phyloP scores from a whole-genome alignment of 2,113 vertebrate species.

The Taurulus bubalis region DNA sequence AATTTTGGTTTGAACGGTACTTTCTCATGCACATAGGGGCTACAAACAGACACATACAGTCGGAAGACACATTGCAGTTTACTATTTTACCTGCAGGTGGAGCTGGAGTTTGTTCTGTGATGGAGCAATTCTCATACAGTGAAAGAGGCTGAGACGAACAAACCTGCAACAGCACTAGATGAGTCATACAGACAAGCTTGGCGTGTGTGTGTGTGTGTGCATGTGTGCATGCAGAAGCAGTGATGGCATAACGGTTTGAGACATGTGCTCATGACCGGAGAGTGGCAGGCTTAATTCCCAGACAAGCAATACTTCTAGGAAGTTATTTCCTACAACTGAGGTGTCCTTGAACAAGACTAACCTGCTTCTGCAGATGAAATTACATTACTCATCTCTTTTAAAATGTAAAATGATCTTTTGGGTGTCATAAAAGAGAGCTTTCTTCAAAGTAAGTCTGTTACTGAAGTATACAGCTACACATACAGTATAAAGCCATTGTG shows the following conservation, averaged over 20 bases:
- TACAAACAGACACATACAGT: not conserved
- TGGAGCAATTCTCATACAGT: slow-evolving; percentile 90
- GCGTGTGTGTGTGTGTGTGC: not conserved
- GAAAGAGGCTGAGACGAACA: slow-evolving; percentile 78
- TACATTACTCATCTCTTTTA: not conserved
- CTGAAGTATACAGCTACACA: too few species aligned
- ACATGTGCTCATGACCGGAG: slow-evolving; percentile 29
- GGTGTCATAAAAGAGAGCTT: too few species aligned
- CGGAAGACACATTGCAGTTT: not conserved
- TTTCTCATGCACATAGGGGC: not conserved
- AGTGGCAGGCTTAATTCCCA: slow-evolving; percentile 5
- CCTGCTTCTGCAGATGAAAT: not conserved
- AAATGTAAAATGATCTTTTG: too few species aligned
- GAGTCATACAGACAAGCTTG: slow-evolving; percentile 64
- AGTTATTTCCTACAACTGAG: not conserved
- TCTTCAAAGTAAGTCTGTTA: too few species aligned
- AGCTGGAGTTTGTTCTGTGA: slow-evolving; percentile 55
- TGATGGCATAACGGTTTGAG: slow-evolving; percentile 18
- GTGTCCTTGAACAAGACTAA: slow-evolving; percentile 10
- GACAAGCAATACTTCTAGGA: slow-evolving; percentile 3
- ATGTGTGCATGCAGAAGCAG: not conserved
- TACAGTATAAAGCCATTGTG: too few species aligned
- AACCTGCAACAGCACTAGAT: slow-evolving; percentile 78
- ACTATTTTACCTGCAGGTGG: slow-evolving; percentile 72
- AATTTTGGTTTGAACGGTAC: not conserved